These are phyloP conservation scores for Sebastes wilsoni DNA, from an alignment of 2,797 vertebrate genomes.

Conservation along the genomic window DNA sequence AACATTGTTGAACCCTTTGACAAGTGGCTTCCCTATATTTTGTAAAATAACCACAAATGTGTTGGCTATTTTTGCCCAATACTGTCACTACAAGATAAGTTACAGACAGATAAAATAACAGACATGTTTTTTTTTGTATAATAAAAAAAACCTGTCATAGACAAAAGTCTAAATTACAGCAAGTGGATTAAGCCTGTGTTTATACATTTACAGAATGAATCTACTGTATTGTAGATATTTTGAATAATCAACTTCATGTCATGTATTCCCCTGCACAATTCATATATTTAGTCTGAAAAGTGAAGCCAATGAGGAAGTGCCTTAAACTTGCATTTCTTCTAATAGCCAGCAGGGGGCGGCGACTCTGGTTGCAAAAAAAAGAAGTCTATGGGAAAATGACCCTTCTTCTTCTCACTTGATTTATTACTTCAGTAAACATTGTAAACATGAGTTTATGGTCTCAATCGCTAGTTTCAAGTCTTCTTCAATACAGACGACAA, in stretches of 20 bases:
- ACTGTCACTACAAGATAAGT: not conserved
- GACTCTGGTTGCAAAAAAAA: fast-evolving
- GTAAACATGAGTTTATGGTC: no score
- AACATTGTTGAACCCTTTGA: not conserved
- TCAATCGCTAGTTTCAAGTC: no score
- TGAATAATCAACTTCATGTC: not conserved
- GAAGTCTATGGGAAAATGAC: no score
- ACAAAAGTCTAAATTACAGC: not conserved
- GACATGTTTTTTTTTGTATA: no score
- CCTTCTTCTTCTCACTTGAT: no score
- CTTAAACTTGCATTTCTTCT: no score
- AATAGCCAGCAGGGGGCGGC: no score
- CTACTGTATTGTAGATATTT: not conserved
- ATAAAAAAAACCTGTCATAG: no score
- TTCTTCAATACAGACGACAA: no score
- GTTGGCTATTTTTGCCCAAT: not conserved
- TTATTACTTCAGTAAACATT: no score
- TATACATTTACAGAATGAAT: not conserved
- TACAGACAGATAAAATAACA: no score
- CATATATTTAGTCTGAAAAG: not conserved
- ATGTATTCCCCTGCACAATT: not conserved
- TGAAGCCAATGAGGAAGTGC: no score
- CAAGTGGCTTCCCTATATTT: not conserved
- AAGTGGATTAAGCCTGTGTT: not conserved
- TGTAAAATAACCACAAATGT: not conserved